phyloP scores from a whole-genome alignment of 2,113 vertebrate species.

The Takifugu flavidus region DNA sequence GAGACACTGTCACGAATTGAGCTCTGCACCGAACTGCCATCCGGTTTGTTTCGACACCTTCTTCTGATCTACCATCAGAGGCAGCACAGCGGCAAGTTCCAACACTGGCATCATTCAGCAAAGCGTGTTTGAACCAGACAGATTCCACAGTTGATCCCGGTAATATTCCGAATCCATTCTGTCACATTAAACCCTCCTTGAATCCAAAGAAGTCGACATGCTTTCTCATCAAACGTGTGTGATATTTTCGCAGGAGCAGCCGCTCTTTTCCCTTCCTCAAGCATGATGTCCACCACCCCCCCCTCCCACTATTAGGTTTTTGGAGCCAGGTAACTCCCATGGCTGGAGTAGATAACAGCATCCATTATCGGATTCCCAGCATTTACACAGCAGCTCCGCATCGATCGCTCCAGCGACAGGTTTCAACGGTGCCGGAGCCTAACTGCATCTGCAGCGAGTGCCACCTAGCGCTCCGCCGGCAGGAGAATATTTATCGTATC shows the following conservation, averaged over 20 bases:
- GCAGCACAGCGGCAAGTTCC: no score
- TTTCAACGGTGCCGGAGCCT: constrained; percentile 34
- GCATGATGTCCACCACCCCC: background rate
- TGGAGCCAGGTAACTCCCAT: constrained; percentile 60
- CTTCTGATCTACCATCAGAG: no score
- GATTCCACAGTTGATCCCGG: no score
- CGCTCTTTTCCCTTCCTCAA: background rate
- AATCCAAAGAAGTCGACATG: no score
- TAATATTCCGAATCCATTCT: no score
- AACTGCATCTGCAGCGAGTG: background rate
- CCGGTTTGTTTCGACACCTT: no score
- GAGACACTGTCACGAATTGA: no score
- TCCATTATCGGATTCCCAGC: constrained; percentile 63
- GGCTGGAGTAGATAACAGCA: constrained; percentile 56
- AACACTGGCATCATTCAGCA: no score
- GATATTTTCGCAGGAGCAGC: background rate
- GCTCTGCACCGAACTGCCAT: no score
- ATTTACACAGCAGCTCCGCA: constrained; percentile 41
- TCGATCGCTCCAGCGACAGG: constrained; percentile 41
- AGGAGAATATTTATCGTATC: background rate
- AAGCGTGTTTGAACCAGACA: no score
- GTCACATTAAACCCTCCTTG: no score
- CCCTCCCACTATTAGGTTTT: constrained; percentile 21
- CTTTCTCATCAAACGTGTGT: no score
- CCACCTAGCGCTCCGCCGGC: background rate